A percentile compares a stretch with the other conserved stretches of the same genome.
phyloP scores from a whole-genome alignment of 2,113 vertebrate genomes.

The Piaya cayana region DNA sequence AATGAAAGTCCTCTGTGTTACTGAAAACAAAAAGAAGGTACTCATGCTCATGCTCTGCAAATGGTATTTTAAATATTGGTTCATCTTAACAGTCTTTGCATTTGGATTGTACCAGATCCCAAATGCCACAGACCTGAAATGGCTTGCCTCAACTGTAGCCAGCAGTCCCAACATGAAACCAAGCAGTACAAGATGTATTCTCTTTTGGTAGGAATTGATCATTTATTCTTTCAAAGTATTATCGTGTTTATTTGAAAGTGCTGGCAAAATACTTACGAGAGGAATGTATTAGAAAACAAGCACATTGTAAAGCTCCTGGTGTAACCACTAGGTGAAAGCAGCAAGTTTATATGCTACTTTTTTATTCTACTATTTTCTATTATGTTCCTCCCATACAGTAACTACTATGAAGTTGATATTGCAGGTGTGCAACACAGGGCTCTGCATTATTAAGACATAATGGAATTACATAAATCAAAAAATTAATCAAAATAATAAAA shows the following conservation, averaged over 20 bases:
- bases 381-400: neutral
- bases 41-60: neutral
- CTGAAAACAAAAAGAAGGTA: neutral
- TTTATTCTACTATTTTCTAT: neutral
- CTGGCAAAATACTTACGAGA: neutral
- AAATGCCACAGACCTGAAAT: neutral
- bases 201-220: neutral
- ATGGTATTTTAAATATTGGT: neutral
- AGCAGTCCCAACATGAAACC: neutral
- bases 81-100: neutral
- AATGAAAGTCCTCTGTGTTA: neutral
- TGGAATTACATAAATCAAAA: neutral
- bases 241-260: neutral
- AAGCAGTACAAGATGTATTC: neutral
- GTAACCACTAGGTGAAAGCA: neutral
- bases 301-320: neutral
- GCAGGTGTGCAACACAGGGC: neutral
- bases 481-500: slow-evolving; percentile 15
- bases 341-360: neutral
- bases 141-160: neutral
- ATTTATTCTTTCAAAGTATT: neutral
- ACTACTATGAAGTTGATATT: neutral
- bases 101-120: neutral
- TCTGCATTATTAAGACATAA: neutral
- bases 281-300: neutral